Evolutionary conservation across 2,113 vertebrate genomes (phyloP), one percentile per base, ranked within the genome.

Genomic region (Cheirogaleus medius): DNA sequence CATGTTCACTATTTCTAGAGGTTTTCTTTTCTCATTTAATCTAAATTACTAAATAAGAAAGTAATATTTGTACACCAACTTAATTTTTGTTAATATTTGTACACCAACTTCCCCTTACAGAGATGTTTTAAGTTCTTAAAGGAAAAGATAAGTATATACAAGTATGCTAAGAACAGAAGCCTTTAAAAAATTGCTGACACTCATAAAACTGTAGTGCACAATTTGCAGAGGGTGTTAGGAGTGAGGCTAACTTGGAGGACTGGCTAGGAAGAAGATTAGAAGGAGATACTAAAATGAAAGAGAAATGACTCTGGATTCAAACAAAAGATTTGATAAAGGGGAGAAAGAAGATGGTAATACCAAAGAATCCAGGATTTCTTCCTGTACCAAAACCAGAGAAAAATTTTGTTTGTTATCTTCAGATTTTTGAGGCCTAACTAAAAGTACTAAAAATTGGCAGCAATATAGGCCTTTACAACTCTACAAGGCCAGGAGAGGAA

Each of bases 61-160:
- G 10, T 25, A 91, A 82, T 25, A 76, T 82, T 77, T 88, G 52
- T 0, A 17, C 7, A 94, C 34, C 13, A n/a, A n/a, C n/a, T n/a
- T n/a, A n/a, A n/a, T n/a, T n/a, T n/a, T n/a, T n/a, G n/a, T 47
- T 25, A 91, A 85, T 25, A 77, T 82, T 78, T 88, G 54, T 0
- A 17, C 5, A 94, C 34, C 11, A 32, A n/a, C 12, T 94, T 87
- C 69, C 9, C 27, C 21, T 91, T 23, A 69, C 88, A 87, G 11
- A 87, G 17, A 49, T 71, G 49, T 87, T 83, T 91, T 90, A 81
- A 82, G 2, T 39, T 87, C 54, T 84, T 78, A 82, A 90, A 95
- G 14, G 58, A 73, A 97, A 90, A 90, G 5, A 17, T 42, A 87
- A 80, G 14, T 37, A 6, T 39, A 29, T 37, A 42, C 63, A 37